Evolutionary conservation across 1,140 invertebrate species (phyloP).

Genomic region (Capitella teleta): DNA sequence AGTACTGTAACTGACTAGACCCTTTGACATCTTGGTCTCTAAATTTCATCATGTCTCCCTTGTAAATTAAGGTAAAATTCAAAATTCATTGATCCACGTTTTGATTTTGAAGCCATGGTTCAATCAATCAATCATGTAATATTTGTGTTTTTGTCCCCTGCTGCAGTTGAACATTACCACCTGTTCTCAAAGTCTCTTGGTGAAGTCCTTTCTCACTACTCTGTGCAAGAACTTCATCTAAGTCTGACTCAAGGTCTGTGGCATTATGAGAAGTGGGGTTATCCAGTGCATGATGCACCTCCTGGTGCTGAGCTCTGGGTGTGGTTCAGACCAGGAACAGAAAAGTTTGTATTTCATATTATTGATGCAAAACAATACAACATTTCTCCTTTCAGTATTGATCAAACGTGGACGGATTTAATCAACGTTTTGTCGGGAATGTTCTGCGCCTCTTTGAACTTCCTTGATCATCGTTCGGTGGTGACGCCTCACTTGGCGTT

Average conservation of each 20-base stretch:
- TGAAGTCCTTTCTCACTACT: conserved; percentile 74
- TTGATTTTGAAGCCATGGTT: neutral
- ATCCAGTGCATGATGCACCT: conserved; percentile 69
- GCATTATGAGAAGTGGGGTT: conserved; percentile 86
- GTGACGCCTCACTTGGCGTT: conserved; percentile 72
- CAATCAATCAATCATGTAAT: too few relatives aligned
- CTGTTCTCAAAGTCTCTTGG: conserved; percentile 80
- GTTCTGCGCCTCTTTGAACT: conserved; percentile 91
- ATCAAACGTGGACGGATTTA: conserved; percentile 74
- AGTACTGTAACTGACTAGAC: too few relatives aligned
- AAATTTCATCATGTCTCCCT: neutral
- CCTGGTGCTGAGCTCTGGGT: conserved; percentile 86
- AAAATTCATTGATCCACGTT: neutral
- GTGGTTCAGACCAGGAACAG: conserved; percentile 62
- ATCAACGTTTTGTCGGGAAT: conserved; percentile 82
- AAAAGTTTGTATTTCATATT: conserved; percentile 36
- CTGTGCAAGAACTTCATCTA: conserved; percentile 81
- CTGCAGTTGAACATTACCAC: conserved; percentile 55
- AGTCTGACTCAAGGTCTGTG: conserved; percentile 85
- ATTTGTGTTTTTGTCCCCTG: neutral
- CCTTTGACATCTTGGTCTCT: neutral
- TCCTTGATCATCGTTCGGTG: conserved; percentile 79
- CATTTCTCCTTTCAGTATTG: conserved; percentile 52
- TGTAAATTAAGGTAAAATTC: too few relatives aligned
- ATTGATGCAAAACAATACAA: too few relatives aligned